phyloP scores from a whole-genome alignment of 2,113 vertebrate genomes.

The Ctenodactylus gundi region DNA sequence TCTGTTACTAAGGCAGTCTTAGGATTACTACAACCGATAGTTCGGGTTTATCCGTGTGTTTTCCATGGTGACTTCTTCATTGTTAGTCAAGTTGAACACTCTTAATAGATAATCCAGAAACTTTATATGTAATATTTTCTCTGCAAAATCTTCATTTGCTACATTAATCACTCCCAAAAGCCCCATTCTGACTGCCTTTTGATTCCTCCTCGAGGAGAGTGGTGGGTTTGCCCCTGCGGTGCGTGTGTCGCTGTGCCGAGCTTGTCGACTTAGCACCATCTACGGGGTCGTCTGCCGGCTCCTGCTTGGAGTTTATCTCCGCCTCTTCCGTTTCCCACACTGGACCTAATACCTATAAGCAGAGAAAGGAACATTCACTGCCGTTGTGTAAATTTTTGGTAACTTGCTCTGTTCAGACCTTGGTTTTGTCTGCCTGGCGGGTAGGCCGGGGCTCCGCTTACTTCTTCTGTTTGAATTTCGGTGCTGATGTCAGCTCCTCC shows the following conservation, averaged over 20 bases:
- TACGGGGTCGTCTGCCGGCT: background rate
- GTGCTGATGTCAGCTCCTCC: background rate
- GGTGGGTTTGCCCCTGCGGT: background rate
- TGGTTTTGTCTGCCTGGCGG: background rate
- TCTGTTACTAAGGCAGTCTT: background rate
- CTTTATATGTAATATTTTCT: background rate
- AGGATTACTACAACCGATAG: background rate
- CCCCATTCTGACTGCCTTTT: background rate
- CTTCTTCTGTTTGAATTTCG: conserved; percentile 37
- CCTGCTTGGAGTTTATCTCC: background rate
- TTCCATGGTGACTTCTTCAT: background rate
- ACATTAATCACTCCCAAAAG: background rate
- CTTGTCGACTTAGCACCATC: background rate
- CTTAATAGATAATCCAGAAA: background rate
- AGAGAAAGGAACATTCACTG: background rate
- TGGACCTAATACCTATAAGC: background rate
- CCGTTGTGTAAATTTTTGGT: background rate
- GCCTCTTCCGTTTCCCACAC: background rate
- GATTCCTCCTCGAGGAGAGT: background rate
- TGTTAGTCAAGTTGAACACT: background rate
- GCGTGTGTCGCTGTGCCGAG: background rate
- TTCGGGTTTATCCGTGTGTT: background rate
- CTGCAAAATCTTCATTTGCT: background rate
- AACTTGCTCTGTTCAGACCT: background rate
- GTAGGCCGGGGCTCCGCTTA: background rate